A percentile compares a stretch with the other conserved stretches of the same genome.
Conservation (phyloP, 2,888 invertebrate genomes). For the Dryobota labecula region DNA sequence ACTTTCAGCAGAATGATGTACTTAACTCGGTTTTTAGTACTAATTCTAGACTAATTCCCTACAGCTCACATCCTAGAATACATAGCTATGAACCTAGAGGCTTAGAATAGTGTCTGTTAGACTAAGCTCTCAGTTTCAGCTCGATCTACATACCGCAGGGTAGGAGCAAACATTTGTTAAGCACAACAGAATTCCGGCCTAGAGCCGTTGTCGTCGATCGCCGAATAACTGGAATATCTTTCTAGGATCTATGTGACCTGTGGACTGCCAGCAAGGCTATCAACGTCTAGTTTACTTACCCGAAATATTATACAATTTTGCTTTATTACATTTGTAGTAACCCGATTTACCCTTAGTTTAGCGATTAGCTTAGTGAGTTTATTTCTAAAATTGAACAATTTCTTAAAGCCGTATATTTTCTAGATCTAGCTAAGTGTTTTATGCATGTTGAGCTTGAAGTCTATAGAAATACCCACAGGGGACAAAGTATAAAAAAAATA, state of each 20-base stretch:
- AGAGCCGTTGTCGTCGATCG: conserved; percentile 72
- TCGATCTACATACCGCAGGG: conserved; percentile 70
- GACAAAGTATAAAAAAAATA: conserved; percentile 9
- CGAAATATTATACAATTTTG: conserved; percentile 27
- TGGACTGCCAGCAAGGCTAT: conserved; percentile 33
- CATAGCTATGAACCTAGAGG: conserved; percentile 36
- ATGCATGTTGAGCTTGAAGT: background rate
- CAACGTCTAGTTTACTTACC: conserved; percentile 30
- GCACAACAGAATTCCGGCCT: conserved; percentile 73
- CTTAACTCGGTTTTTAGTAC: conserved; percentile 17
- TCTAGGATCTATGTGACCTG: conserved; percentile 43
- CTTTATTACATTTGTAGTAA: conserved; percentile 16
- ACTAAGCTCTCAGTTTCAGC: conserved; percentile 64
- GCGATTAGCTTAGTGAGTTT: background rate
- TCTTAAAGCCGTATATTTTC: background rate
- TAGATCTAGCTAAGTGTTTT: background rate
- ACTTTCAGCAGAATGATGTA: conserved; percentile 9
- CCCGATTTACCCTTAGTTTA: background rate
- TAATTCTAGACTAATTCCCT: conserved; percentile 26
- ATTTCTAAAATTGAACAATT: background rate
- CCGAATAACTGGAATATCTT: conserved; percentile 81
- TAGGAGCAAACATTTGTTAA: conserved; percentile 71
- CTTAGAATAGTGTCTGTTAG: conserved; percentile 58
- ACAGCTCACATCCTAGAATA: conserved; percentile 39
- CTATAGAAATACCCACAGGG: background rate